Evolutionary conservation across 2,113 vertebrate genomes (phyloP), one percentile per base, ranked within the genome.

Genomic region (Rhipidura dahli): DNA sequence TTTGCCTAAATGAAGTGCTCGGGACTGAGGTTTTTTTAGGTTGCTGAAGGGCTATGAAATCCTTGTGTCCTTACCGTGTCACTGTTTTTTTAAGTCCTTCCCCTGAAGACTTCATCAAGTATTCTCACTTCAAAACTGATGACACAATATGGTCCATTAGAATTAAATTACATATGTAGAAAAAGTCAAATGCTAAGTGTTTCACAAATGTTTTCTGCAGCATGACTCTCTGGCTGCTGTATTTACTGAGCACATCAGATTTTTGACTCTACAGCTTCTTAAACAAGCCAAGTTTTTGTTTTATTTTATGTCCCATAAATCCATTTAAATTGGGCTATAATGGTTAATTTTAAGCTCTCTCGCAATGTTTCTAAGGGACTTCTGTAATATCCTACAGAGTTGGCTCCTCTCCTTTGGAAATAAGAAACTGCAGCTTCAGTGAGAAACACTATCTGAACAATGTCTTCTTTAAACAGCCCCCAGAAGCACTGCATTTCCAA

Each of bases 401-500:
- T 94, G 83, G 85, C 88, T 94, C 39, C 47, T 73, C 86, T 95
- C 59, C 56, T 90, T 77, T 88, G 51, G 87, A 95, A 94, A 88
- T 42, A 71, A 90, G 78, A 93, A 93, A 81, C 79, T 88, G 87
- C 60, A 75, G 70, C 63, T 78, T 49, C 66, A 63, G 59, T 69
- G 77, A 82, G 90, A 95, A 93, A 83, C 37, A 11, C 31, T 80
- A 75, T 87, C 82, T 89, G 90, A 96, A 87, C 72, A 68, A 85
- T 69, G 93, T 95, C 87, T 87, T 75, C 87, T 91, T 77, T 88
- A 96, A 94, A 91, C 65, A 82, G 92, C 30, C 51, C 72, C 72
- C 70, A 80, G 90, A 87, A 93, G 83, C 89, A 24, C 70, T 40
- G n/a, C 82, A 87, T 95, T 96, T 83, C 93, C 95, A 95, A 15